Percentiles rank a stretch among this genome's conserved stretches.
phyloP scores from a whole-genome alignment of 2,888 invertebrate species.

The Mesopsocus fuscifrons region DNA sequence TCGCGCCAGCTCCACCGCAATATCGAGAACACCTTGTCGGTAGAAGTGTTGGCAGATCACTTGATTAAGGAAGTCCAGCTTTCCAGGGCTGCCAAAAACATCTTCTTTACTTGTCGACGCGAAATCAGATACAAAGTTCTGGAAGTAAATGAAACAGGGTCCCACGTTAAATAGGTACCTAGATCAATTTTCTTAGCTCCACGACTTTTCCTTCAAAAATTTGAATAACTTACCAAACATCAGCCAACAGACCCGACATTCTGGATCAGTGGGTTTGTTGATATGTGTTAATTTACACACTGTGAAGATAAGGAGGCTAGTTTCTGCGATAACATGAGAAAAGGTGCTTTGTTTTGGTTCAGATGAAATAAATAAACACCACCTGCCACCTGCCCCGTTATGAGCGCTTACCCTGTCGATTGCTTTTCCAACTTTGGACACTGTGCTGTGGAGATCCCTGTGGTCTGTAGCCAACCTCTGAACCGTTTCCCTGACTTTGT shows the following conservation, averaged over 20 bases:
- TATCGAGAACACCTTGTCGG: slow-evolving; percentile 82
- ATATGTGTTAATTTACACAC: slow-evolving; percentile 4
- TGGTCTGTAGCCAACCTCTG: slow-evolving; percentile 73
- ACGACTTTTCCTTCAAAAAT: no score
- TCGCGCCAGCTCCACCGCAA: slow-evolving; percentile 63
- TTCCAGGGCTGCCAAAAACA: slow-evolving; percentile 50
- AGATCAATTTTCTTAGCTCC: no score
- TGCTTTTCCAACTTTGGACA: slow-evolving; percentile 89
- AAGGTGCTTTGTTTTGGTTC: no score
- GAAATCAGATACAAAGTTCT: slow-evolving; percentile 83
- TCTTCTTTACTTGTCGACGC: slow-evolving; percentile 73
- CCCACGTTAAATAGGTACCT: no score
- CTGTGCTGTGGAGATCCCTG: slow-evolving; percentile 52
- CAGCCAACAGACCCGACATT: no score
- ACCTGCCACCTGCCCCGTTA: background rate
- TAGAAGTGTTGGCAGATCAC: slow-evolving; percentile 92
- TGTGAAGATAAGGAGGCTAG: slow-evolving; percentile 6
- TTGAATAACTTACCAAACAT: no score
- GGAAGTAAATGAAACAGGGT: no score
- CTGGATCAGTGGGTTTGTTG: no score
- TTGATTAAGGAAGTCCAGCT: slow-evolving; percentile 53
- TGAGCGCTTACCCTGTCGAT: slow-evolving; percentile 66
- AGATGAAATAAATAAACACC: no score
- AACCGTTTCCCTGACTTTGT: slow-evolving; percentile 63
- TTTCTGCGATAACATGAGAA: no score